A percentile compares a stretch with the other conserved stretches of the same genome.
These are phyloP conservation scores for Macaca nemestrina DNA, from an alignment of 2,113 vertebrate species.

Conservation along the genomic window DNA sequence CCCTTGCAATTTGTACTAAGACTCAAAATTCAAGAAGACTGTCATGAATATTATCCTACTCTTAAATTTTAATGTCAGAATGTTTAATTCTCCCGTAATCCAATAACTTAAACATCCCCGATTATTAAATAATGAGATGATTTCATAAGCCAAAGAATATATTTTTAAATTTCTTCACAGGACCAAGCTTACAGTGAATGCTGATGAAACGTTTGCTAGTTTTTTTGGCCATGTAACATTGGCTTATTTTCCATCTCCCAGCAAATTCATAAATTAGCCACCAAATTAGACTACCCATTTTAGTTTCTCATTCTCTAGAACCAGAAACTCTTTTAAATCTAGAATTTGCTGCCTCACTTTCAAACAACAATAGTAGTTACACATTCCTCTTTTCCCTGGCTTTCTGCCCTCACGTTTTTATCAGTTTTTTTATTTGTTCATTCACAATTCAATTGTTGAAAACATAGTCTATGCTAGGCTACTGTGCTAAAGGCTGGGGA, in stretches of 20 bases:
- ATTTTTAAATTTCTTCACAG: background rate
- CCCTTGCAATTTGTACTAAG: background rate
- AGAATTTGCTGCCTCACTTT: conserved; percentile 3
- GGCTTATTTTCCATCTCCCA: background rate
- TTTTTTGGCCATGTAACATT: background rate
- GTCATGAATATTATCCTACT: background rate
- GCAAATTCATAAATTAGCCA: background rate
- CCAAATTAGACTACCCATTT: background rate
- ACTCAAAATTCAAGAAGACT: background rate
- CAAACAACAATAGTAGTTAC: background rate
- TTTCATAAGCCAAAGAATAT: background rate
- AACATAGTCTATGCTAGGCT: background rate
- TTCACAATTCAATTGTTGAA: background rate
- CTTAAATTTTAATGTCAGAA: background rate
- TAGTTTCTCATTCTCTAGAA: background rate
- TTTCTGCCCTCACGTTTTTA: background rate
- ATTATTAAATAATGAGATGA: background rate
- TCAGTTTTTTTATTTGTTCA: background rate
- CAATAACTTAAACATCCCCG: background rate
- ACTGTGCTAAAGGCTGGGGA: background rate
- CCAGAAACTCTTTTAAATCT: background rate
- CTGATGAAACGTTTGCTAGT: background rate
- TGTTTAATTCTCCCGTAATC: background rate
- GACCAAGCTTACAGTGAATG: background rate
- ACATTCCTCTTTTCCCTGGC: background rate